Base-by-base conservation (phyloP, 2,113 vertebrate genomes). In the Rhynchomys soricoides region DNA sequence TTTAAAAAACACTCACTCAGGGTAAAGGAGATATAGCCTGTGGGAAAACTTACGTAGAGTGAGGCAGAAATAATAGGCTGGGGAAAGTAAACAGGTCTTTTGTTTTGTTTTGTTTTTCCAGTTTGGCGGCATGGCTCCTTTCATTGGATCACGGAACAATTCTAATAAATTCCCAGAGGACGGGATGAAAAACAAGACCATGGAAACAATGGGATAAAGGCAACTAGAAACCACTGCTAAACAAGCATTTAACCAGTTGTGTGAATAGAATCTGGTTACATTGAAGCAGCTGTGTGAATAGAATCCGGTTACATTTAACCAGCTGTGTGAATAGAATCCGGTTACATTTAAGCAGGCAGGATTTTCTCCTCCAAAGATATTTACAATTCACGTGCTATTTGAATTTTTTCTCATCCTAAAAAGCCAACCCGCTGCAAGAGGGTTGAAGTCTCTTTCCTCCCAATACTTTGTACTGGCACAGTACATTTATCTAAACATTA, bases 151-250 rank as follows among this genome's bases (percentile, higher is more conserved):
- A 86, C 0, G 31, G 75, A 90, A 81, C 68, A 94, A 89, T 92
- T 94, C 91, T 68, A 90, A n/a, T 71, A 86, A 87, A 95, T 96
- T 97, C 89, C 79, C 83, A 88, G 70, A 71, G 40, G 70, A 88
- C 96, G 92, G 31, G 24, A 93, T 86, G 45, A 89, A n/a, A 91
- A 91, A 62, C 24, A 96, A 95, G 64, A 83, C 4, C 34, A 85
- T 90, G 70, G 52, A 90, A 83, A 94, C 91, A 94, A 91, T 88
- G 62, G 48, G 57, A 88, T 86, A 81, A 90, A 94, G 87, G 83
- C 50, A 78, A 92, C 57, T 15, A 57, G 88, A 97, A 94, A 74
- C 74, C 59, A 57, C 90, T 91, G 93, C 93, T 77, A 87, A 93
- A 50, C 40, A 68, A 93, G n/a, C 50, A 92, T 85, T 92, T 95